phyloP scores from a whole-genome alignment of 2,113 vertebrate species.

The Tragelaphus buxtoni region DNA sequence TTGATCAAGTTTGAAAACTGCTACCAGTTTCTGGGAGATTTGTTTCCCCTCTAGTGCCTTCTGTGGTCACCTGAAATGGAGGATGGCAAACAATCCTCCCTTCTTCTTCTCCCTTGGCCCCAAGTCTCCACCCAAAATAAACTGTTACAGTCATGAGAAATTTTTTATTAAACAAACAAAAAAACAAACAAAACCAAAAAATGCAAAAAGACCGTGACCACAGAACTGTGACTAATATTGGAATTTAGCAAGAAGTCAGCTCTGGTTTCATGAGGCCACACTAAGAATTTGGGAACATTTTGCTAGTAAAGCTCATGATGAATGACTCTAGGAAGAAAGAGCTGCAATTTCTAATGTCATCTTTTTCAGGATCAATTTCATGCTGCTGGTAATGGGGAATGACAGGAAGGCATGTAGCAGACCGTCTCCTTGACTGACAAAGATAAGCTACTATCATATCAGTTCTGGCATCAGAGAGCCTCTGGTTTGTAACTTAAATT shows the following conservation, averaged over 20 bases:
- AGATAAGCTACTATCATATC: constrained; percentile 79
- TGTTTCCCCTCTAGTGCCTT: constrained; percentile 48
- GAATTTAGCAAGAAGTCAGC: constrained; percentile 99
- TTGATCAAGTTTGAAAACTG: constrained; percentile 53
- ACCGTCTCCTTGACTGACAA: constrained; percentile 80
- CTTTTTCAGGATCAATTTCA: constrained; percentile 87
- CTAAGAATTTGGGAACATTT: constrained; percentile 89
- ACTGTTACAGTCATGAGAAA: constrained; percentile 79
- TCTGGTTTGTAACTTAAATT: constrained; percentile 37
- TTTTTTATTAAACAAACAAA: constrained; percentile 74
- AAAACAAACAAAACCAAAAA: not conserved
- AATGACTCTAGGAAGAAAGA: constrained; percentile 87
- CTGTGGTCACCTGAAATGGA: constrained; percentile 62
- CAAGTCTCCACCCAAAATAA: constrained; percentile 64
- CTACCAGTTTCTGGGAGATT: constrained; percentile 68
- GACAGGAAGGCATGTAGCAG: constrained; percentile 86
- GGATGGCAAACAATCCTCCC: constrained; percentile 55
- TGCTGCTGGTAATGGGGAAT: constrained; percentile 87
- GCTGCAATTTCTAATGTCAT: constrained; percentile 76
- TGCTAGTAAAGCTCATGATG: constrained; percentile 89
- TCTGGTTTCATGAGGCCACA: constrained; percentile 93
- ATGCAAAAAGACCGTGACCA: constrained; percentile 60
- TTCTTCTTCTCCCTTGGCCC: constrained; percentile 2
- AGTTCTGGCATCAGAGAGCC: constrained; percentile 59
- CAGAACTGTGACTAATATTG: constrained; percentile 95